phyloP scores from a whole-genome alignment of 1,140 invertebrate species.

The Pseudoatta argentina region DNA sequence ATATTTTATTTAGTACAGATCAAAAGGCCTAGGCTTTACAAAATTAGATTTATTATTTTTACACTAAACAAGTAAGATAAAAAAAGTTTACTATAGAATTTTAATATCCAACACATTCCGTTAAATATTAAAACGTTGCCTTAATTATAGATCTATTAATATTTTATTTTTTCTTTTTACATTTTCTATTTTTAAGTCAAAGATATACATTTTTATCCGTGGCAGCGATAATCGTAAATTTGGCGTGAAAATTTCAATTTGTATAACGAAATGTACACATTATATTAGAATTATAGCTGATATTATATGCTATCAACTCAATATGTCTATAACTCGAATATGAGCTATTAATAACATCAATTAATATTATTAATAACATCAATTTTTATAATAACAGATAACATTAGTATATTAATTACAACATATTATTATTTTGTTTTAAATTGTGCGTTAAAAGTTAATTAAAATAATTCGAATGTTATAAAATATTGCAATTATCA shows the following conservation, averaged over 20 bases:
- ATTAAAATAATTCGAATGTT: too few species aligned
- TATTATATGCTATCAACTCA: background rate
- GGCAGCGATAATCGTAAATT: background rate
- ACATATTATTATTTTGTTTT: background rate
- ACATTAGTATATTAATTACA: background rate
- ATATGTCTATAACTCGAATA: background rate
- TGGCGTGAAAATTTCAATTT: background rate
- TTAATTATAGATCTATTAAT: background rate
- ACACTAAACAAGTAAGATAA: background rate
- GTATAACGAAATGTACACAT: background rate
- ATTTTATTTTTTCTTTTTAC: background rate
- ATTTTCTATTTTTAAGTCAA: constrained; percentile 15
- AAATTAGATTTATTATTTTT: background rate
- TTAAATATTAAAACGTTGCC: background rate
- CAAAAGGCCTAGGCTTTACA: background rate
- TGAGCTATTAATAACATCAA: background rate
- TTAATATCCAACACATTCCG: background rate
- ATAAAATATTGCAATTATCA: background rate
- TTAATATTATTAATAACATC: background rate
- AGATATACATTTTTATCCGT: background rate
- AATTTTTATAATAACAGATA: background rate
- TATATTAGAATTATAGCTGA: background rate
- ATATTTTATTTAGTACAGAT: background rate
- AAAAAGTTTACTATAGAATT: background rate
- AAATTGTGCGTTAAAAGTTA: background rate